Base-by-base conservation (phyloP, 2,113 vertebrate genomes). In the Oreochromis niloticus region DNA sequence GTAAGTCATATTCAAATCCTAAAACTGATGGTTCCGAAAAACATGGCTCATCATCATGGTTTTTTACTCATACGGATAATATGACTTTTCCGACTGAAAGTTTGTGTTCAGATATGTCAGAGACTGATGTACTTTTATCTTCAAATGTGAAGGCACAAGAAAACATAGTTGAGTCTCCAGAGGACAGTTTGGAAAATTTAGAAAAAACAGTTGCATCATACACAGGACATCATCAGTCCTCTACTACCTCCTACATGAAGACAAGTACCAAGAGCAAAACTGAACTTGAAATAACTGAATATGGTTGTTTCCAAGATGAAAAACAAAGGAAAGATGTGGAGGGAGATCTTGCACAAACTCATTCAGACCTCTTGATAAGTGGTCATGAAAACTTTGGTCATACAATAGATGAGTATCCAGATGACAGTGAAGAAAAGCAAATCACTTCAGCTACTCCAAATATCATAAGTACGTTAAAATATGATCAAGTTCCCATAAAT, bases 31-130 rank as follows among this genome's bases (percentile, higher is more conserved):
- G 54, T 86, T 9, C 55, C 12, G 34, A 50, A 46, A 88, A 92
- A 83, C 80, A 68, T 22, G 81, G 41, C 39, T 80, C 87, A 57
- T 57, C 92, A 32, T 85, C 93, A 71, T 90, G 89, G 89, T 75
- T 80, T 78, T 92, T 88, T 4, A 41, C 32, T 24, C 11, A 83
- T 6, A 34, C 86, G 79, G 86, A 24, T 73, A 91, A 81, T 81
- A 17, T 83, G 39, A 32, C 39, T 27, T 80, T 82, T 78, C 48
- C 90, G 1, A 79, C 63, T 78, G 83, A 89, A 11, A 68, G 30
- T 79, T 11, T 61, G 9, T 87, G 83, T 32, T 17, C 87, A 79
- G 50, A 54, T 57, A 52, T 56, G 9, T 87, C 85, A 30, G 82
- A 83, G 39, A 55, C 54, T 16, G 66, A 78, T 81, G 43, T 19